Conservation (phyloP, 2,888 invertebrate species). For the Pollenia griseotomentosa region DNA sequence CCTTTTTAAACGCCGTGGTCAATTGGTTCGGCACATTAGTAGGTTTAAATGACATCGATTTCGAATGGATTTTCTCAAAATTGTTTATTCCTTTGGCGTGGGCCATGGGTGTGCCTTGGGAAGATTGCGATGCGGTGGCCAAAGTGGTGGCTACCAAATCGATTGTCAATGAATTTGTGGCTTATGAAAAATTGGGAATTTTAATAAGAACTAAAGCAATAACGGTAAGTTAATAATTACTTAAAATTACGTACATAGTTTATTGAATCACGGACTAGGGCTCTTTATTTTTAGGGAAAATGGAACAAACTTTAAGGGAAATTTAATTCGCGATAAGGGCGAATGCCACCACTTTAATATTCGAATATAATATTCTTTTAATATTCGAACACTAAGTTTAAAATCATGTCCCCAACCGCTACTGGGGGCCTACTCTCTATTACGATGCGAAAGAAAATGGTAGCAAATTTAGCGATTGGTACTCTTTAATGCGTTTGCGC, state of each 20-base stretch:
- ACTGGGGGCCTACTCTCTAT: no score
- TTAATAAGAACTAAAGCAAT: conserved; percentile 85
- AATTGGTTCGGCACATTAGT: conserved; percentile 92
- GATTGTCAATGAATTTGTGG: conserved; percentile 96
- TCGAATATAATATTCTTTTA: no score
- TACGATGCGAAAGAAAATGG: no score
- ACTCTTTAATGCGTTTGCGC: no score
- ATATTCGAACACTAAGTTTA: no score
- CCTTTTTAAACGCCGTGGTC: conserved; percentile 92
- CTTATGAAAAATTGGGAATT: conserved; percentile 90
- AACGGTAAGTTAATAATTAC: conserved; percentile 74
- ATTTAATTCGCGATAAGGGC: no score
- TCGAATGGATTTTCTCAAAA: conserved; percentile 93
- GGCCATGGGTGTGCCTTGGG: conserved; percentile 91
- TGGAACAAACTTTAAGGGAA: no score
- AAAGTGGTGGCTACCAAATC: conserved; percentile 95
- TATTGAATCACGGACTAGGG: background rate
- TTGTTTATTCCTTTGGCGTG: conserved; percentile 95
- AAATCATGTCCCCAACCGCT: no score
- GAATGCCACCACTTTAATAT: no score
- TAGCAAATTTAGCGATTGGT: no score
- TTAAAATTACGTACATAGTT: background rate
- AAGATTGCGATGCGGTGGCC: conserved; percentile 90
- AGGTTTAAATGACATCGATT: conserved; percentile 87
- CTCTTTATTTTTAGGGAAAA: no score